Evolutionary conservation across 1,140 invertebrate genomes (phyloP).

Genomic region (Procambarus clarkii): DNA sequence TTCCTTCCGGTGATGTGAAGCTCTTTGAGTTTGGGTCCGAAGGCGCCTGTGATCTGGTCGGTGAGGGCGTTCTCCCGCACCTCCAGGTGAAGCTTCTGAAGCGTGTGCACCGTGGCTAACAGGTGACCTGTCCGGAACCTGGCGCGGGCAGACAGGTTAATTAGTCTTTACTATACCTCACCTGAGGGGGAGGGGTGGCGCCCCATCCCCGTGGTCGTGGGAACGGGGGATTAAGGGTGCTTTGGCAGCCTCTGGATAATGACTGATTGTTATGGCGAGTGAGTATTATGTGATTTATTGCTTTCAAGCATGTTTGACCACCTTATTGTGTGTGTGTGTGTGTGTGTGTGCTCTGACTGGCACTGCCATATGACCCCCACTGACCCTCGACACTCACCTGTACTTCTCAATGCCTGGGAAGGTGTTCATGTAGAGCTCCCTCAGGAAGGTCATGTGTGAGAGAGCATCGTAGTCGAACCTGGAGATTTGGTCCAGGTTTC

Average conservation of each 20-base stretch:
- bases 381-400: conserved; percentile 18
- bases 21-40: conserved; percentile 85
- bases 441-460: conserved; percentile 71
- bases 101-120: conserved; percentile 71
- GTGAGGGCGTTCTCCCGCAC: conserved; percentile 82
- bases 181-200: too few species aligned
- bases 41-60: conserved; percentile 77
- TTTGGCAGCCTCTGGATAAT: too few species aligned
- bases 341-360: background rate
- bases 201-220: too few species aligned
- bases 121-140: conserved; percentile 77
- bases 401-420: conserved; percentile 72
- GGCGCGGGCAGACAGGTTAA: too few species aligned
- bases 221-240: too few species aligned
- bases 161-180: background rate
- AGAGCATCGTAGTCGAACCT: conserved; percentile 72
- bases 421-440: conserved; percentile 71
- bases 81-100: conserved; percentile 72
- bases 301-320: too few species aligned
- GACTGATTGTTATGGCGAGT: too few species aligned
- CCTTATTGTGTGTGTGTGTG: too few species aligned
- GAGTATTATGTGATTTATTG: too few species aligned
- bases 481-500: conserved; percentile 70
- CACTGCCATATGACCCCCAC: background rate
- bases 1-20: conserved; percentile 86